Percentiles rank a stretch among this genome's conserved stretches.
These are phyloP conservation scores for Anarsia innoxiella DNA, from an alignment of 2,888 invertebrate genomes.

Conservation along the genomic window DNA sequence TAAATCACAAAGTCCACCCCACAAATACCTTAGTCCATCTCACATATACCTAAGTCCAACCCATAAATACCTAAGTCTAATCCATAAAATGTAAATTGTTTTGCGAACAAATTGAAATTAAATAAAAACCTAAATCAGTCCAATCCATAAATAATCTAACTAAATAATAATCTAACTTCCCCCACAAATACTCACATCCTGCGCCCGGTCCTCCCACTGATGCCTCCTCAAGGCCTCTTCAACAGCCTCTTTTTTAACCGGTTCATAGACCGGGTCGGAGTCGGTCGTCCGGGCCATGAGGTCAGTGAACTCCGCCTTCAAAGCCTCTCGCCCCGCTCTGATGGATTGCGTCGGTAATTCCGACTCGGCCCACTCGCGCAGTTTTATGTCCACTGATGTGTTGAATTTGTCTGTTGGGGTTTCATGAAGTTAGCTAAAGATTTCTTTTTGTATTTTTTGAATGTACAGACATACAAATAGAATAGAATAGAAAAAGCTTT, in stretches of 20 bases:
- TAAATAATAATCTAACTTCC: too few species aligned
- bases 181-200: slow-evolving; percentile 57
- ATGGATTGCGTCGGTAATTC: slow-evolving; percentile 84
- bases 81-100: too few species aligned
- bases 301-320: slow-evolving; percentile 48
- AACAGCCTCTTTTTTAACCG: slow-evolving; percentile 89
- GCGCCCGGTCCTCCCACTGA: slow-evolving; percentile 95
- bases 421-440: too few species aligned
- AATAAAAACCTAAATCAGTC: too few species aligned
- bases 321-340: slow-evolving; percentile 83
- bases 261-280: slow-evolving; percentile 93
- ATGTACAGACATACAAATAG: background rate
- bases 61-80: too few species aligned
- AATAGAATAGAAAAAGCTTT: too few species aligned
- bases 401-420: slow-evolving; percentile 82
- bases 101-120: too few species aligned
- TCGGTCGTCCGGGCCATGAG: slow-evolving; percentile 47
- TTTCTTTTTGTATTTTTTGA: too few species aligned
- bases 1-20: too few species aligned
- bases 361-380: slow-evolving; percentile 97
- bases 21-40: too few species aligned
- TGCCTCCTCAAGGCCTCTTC: slow-evolving; percentile 90
- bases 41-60: too few species aligned
- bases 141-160: too few species aligned
- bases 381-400: slow-evolving; percentile 93